phyloP scores from a whole-genome alignment of 2,888 invertebrate genomes.

The Clivina fossor region DNA sequence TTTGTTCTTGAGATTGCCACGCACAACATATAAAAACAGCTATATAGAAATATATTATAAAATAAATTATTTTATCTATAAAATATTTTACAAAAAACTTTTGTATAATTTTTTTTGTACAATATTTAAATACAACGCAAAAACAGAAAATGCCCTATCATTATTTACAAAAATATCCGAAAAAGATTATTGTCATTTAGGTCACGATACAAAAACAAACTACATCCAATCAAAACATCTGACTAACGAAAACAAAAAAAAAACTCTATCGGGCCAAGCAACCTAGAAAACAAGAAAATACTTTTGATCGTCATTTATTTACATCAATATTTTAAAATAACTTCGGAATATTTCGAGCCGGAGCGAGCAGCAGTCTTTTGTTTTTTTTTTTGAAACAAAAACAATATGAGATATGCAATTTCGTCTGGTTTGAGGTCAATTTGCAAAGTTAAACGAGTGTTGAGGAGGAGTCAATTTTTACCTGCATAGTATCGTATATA shows the following conservation, averaged over 20 bases:
- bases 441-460: conserved; percentile 20
- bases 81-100: too few species aligned
- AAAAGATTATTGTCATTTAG: conserved; percentile 15
- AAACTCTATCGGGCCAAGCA: neutral
- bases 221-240: conserved; percentile 24
- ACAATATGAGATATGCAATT: neutral
- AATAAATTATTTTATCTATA: too few species aligned
- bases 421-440: conserved; percentile 1
- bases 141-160: too few species aligned
- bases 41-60: too few species aligned
- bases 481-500: too few species aligned
- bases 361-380: too few species aligned
- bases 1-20: too few species aligned
- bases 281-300: conserved; percentile 17
- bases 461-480: conserved; percentile 6
- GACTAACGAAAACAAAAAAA: conserved; percentile 14
- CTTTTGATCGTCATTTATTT: conserved; percentile 12
- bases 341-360: conserved; percentile 1
- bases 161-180: conserved; percentile 6
- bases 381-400: too few species aligned
- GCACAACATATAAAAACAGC: too few species aligned
- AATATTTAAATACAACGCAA: too few species aligned
- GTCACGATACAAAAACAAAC: conserved; percentile 17
- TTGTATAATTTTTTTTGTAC: too few species aligned
- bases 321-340: conserved; percentile 22